Evolutionary conservation across 2,797 vertebrate genomes (phyloP), one percentile per base, ranked within the genome.

Genomic region (Chiroxiphia lanceolata): DNA sequence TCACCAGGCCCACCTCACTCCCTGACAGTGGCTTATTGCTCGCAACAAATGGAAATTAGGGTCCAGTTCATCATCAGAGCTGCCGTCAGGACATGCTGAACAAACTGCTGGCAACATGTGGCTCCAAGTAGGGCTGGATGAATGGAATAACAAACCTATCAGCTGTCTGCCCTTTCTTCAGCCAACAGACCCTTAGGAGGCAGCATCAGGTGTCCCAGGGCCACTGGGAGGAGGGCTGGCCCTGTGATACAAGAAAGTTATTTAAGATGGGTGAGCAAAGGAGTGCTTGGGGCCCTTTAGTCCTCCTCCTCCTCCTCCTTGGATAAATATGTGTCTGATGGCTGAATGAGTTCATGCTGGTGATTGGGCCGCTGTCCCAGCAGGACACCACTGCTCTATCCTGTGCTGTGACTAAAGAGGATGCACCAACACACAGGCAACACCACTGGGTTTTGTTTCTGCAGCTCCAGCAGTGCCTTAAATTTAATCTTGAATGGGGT

Each of bases 1-100:
- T 20, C n/a, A 16, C 23, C 36, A 44, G 40, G 61, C 29, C 65
- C 3, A 0, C 11, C 59, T 48, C 1, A 1, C 51, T 86, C n/a
- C 17, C 25, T 51, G 42, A 34, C 45, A 54, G 51, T 6, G 2
- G 25, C 34, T 79, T 5, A 8, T 56, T 50, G 34, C 57, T 87
- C 1, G 0, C 23, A 48, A 13, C 0, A 3, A 21, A 18, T 61
- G 3, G 9, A 64, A 79, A 57, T 47, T 4, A 21, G 13, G 10
- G 15, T 76, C 31, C 16, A 40, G 17, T 36, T n/a, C 27, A 20
- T 53, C 27, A 6, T 79, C 31, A 54, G 8, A 64, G 25, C 15
- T 8, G 11, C 40, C 25, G 4, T 25, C 27, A 38, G 53, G 38
- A 61, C 20, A 40, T 31, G 31, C 42, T 47, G 42, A 80, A 45